Base-by-base conservation (phyloP, 2,113 vertebrate species). In the Cichladusa arquata region DNA sequence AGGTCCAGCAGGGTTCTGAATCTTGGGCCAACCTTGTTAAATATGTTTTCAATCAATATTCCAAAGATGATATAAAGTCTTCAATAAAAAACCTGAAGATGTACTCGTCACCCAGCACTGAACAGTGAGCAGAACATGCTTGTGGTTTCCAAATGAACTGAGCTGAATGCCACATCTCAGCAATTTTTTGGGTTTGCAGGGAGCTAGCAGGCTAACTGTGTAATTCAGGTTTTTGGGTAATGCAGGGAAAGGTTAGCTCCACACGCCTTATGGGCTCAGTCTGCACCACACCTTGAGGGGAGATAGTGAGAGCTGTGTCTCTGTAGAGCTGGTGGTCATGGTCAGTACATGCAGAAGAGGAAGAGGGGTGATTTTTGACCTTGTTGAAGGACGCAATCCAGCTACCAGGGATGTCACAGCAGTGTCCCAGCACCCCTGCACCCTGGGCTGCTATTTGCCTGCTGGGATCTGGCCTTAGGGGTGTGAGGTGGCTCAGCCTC, bases 211-310 rank as follows among this genome's bases (percentile, higher is more conserved):
- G 15, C 14, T 23, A 31, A 1, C 1, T 14, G 11, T 19, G 13
- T 40, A 48, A 61, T 61, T 72, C 17, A 36, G 17, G 29, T 25
- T 45, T 45, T 45, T 19, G 14, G 15, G n/a, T 45, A 20, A 58
- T 45, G 11, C 36, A 58, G 18, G 25, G n/a, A 53, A 72, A 77
- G 19, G 3, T 5, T 65, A 23, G 25, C 14, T 86, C 25, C 12
- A 19, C 0, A 0, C 24, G 19, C 18, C 5, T 8, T 19, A 18
- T 0, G 0, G 40, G 6, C 45, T 83, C 48, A 38, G 24, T 6
- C 22, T 77, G 40, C 12, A 25, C 4, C 9, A 19, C 31, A 57
- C 8, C 24, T 44, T 22, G 60, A 50, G 34, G 34, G 14, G 10
- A 80, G 6, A 9, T 7, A 31, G n/a, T 6, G 12, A 36, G 24